Evolutionary conservation across 1,140 invertebrate genomes (phyloP), one percentile per base, ranked within the genome.

Genomic region (Zophobas atratus): DNA sequence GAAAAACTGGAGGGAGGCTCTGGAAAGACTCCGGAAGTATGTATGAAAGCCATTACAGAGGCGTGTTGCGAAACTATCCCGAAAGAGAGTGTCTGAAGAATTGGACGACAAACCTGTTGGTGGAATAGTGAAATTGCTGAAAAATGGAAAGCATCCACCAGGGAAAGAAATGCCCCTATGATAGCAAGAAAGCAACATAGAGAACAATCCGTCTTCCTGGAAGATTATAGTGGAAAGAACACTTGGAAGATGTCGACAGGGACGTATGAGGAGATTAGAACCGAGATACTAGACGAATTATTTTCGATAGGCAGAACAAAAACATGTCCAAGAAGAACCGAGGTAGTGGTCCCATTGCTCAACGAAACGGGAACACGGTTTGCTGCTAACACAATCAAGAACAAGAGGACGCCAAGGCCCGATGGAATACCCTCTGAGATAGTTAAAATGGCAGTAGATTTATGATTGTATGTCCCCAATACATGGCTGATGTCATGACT

Each of bases 381-480:
- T 0, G 86, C 84, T 2, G 48, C 73, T 1, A 38, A 6, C 0
- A 75, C 35, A 0, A 43, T 86, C 0, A 76, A 82, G 35, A 80
- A 48, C n/a, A 76, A 78, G 0, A 86, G 84, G 53, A 84, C 85
- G 0, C 84, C 85, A 33, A 84, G 85, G 1, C 83, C 83, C 0
- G 84, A 86, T 35, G 78, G 80, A 0, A 76, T 87, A 0, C 83
- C 85, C 2, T 35, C 77, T 0, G 84, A 84, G 20, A 80, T 71
- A 0, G 35, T 84, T 4, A 83, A 82, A 70, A 8, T 75, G 1
- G 34, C 78, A 3, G 70, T 34, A 1, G 57, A 72, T 20, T 20
- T 20, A 20, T 20, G 20, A 20, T 20, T 0, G 51, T 81, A 0
- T 8, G 20, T 0, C 38, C 57, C 0, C 80, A 84, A 67, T 6